phyloP scores from a whole-genome alignment of 2,888 invertebrate species.

The Standfussiana lucernea region DNA sequence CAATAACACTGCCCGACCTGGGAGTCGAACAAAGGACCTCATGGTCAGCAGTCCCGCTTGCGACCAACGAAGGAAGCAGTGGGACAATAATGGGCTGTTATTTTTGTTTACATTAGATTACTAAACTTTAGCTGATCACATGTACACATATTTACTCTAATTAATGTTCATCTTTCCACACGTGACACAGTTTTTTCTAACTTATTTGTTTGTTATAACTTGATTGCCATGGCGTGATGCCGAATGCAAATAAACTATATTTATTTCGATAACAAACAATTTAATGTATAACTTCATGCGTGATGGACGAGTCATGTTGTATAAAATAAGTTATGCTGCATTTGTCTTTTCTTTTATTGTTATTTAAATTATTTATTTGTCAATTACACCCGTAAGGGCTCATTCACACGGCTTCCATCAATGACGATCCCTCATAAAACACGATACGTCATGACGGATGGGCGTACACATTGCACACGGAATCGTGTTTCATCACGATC shows the following conservation, averaged over 20 bases:
- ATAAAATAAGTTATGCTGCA: background rate
- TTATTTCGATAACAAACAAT: slow-evolving; percentile 45
- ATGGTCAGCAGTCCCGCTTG: no score
- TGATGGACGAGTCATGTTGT: slow-evolving; percentile 36
- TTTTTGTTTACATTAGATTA: background rate
- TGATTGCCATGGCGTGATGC: slow-evolving; percentile 53
- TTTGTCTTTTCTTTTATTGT: slow-evolving; percentile 7
- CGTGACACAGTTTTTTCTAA: slow-evolving; percentile 46
- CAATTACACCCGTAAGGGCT: no score
- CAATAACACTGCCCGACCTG: no score
- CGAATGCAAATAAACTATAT: slow-evolving; percentile 55
- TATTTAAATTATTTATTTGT: background rate
- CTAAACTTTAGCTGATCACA: background rate
- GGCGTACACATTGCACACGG: no score
- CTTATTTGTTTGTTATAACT: slow-evolving; percentile 42
- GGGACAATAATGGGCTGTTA: background rate
- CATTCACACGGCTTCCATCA: no score
- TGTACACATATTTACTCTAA: background rate
- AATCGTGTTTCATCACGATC: no score
- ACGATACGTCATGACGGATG: no score
- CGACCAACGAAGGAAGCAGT: background rate
- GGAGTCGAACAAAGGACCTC: no score
- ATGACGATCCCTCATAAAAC: no score
- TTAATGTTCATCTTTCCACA: slow-evolving; percentile 9
- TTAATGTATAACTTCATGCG: slow-evolving; percentile 24